A percentile compares a stretch with the other conserved stretches of the same genome.
phyloP scores from a whole-genome alignment of 2,888 invertebrate species.

The Lepidonotus clava region DNA sequence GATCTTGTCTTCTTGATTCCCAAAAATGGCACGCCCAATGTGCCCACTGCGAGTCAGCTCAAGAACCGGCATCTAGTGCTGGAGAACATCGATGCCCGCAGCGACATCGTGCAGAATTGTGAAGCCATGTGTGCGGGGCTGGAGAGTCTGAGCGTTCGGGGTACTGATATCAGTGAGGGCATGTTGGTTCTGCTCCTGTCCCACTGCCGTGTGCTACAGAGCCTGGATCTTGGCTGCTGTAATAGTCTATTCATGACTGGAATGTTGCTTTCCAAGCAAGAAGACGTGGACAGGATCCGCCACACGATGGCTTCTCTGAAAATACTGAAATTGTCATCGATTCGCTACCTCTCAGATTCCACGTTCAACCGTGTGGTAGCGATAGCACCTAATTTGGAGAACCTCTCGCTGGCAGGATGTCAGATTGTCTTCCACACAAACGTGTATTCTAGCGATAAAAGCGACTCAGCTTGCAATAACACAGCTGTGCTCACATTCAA shows the following conservation, averaged over 20 bases:
- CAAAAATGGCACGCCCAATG: neutral
- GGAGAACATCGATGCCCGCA: constrained; percentile 72
- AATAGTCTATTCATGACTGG: constrained; percentile 89
- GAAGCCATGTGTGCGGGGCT: constrained; percentile 70
- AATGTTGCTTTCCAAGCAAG: constrained; percentile 84
- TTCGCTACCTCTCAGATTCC: constrained; percentile 89
- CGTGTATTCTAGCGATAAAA: constrained; percentile 80
- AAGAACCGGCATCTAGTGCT: constrained; percentile 71
- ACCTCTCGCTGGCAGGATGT: constrained; percentile 85
- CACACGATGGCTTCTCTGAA: constrained; percentile 81
- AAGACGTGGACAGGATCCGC: constrained; percentile 79
- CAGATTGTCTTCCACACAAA: constrained; percentile 87
- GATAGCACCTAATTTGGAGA: constrained; percentile 84
- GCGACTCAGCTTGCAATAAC: constrained; percentile 79
- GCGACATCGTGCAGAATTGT: constrained; percentile 63
- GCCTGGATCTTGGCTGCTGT: constrained; percentile 85
- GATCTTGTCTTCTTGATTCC: constrained; percentile 81
- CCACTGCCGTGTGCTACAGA: constrained; percentile 82
- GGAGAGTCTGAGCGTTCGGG: constrained; percentile 72
- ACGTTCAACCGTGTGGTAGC: constrained; percentile 85
- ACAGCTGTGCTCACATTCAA: constrained; percentile 88
- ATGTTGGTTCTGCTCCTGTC: constrained; percentile 72
- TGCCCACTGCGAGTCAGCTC: neutral
- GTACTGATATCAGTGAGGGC: constrained; percentile 75
- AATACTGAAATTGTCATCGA: constrained; percentile 84